A percentile compares a stretch with the other conserved stretches of the same genome.
phyloP scores from a whole-genome alignment of 2,888 invertebrate species.

The Cartodere bifasciata region DNA sequence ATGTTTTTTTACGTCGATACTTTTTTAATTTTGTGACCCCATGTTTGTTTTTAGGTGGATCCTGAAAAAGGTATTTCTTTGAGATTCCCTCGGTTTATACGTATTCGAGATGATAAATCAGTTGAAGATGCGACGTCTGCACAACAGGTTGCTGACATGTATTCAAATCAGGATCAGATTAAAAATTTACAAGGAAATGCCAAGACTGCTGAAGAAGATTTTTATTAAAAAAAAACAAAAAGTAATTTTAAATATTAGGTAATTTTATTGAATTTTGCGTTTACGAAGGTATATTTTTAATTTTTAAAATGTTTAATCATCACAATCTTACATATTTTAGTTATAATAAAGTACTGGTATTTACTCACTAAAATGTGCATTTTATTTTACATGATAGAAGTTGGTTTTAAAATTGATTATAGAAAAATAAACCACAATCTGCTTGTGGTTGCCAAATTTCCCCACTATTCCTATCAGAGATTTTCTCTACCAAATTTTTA shows the following conservation, averaged over 20 bases:
- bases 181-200: slow-evolving; percentile 47
- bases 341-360: no score
- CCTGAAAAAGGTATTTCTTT: slow-evolving; percentile 87
- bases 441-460: no score
- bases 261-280: slow-evolving; percentile 1
- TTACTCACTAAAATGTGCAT: no score
- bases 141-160: slow-evolving; percentile 81
- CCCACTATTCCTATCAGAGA: no score
- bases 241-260: slow-evolving; percentile 2
- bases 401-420: no score
- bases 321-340: no score
- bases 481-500: no score
- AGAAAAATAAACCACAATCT: no score
- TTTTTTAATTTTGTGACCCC: slow-evolving; percentile 2
- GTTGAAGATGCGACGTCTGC: slow-evolving; percentile 88
- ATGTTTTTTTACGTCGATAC: background rate
- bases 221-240: slow-evolving; percentile 37
- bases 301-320: no score
- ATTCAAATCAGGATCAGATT: slow-evolving; percentile 84
- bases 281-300: no score
- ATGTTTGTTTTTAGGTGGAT: slow-evolving; percentile 47
- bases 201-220: slow-evolving; percentile 43
- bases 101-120: slow-evolving; percentile 82
- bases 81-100: slow-evolving; percentile 86
- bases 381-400: no score